These are phyloP conservation scores for Epizoanthus ramosus DNA, from an alignment of 92 coral and sea anemone genomes.

Conservation along the genomic window DNA sequence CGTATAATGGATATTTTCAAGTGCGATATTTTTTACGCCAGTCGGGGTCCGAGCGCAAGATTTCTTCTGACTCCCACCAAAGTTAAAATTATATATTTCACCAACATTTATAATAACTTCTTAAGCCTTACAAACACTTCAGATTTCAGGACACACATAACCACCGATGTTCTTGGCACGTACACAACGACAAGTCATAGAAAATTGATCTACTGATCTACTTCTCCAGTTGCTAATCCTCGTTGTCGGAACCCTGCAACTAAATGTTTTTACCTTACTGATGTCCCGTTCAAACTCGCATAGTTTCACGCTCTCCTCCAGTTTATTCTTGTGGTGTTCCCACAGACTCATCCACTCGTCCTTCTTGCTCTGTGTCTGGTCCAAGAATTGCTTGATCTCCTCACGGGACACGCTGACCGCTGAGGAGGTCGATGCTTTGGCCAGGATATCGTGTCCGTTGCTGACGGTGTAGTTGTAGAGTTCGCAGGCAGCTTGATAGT, in stretches of 20 bases:
- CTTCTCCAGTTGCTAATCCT: too few relatives aligned
- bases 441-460: slow-evolving; percentile 88
- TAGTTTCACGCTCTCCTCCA: slow-evolving; percentile 89
- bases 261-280: slow-evolving; percentile 62
- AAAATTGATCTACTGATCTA: too few relatives aligned
- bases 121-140: too few relatives aligned
- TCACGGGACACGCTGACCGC: slow-evolving; percentile 93
- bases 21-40: too few relatives aligned
- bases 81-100: too few relatives aligned
- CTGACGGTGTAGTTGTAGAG: slow-evolving; percentile 79
- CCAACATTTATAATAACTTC: too few relatives aligned
- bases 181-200: not conserved
- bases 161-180: not conserved
- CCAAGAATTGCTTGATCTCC: slow-evolving; percentile 92
- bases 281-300: slow-evolving; percentile 96
- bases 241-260: too few relatives aligned
- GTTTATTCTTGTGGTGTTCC: slow-evolving; percentile 93
- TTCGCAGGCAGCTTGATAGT: slow-evolving; percentile 85
- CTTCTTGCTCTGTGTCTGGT: slow-evolving; percentile 80
- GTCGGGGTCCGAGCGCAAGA: too few relatives aligned
- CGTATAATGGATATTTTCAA: too few relatives aligned
- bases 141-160: not conserved
- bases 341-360: slow-evolving; percentile 95
- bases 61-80: too few relatives aligned
- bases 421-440: slow-evolving; percentile 76